phyloP scores from a whole-genome alignment of 2,113 vertebrate genomes.

The Bostrychus sinensis region DNA sequence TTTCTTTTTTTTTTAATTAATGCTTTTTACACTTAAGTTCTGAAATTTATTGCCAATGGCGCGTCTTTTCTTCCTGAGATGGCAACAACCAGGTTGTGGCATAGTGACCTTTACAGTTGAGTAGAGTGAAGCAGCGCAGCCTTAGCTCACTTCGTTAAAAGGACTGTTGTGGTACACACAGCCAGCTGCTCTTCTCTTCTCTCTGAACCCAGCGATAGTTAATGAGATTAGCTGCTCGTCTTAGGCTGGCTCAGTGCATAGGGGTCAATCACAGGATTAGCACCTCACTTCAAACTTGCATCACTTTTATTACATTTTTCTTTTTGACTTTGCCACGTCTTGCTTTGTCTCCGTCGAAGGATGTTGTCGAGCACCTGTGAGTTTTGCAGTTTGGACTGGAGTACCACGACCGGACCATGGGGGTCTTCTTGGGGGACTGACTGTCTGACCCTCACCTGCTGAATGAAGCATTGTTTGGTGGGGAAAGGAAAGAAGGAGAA shows the following conservation, averaged over 20 bases:
- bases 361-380: slow-evolving; percentile 22
- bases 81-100: neutral
- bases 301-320: slow-evolving; percentile 58
- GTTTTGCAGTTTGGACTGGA: slow-evolving; percentile 4
- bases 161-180: slow-evolving; percentile 46
- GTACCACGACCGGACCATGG: slow-evolving; percentile 11
- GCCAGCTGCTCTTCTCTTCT: slow-evolving; percentile 63
- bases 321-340: slow-evolving; percentile 17
- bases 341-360: neutral
- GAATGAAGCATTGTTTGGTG: slow-evolving; percentile 59
- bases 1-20: slow-evolving; percentile 2
- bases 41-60: neutral
- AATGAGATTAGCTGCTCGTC: slow-evolving; percentile 77
- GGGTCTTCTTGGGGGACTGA: slow-evolving; percentile 43
- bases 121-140: slow-evolving; percentile 29
- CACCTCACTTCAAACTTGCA: slow-evolving; percentile 60
- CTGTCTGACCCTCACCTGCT: slow-evolving; percentile 29
- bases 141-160: slow-evolving; percentile 44
- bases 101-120: slow-evolving; percentile 10
- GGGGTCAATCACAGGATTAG: slow-evolving; percentile 80
- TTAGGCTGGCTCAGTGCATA: slow-evolving; percentile 72
- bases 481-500: slow-evolving; percentile 44
- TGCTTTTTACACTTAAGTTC: slow-evolving; percentile 8
- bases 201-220: slow-evolving; percentile 59
- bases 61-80: neutral